Conservation (phyloP, 2,797 vertebrate genomes). For the Erpetoichthys calabaricus region DNA sequence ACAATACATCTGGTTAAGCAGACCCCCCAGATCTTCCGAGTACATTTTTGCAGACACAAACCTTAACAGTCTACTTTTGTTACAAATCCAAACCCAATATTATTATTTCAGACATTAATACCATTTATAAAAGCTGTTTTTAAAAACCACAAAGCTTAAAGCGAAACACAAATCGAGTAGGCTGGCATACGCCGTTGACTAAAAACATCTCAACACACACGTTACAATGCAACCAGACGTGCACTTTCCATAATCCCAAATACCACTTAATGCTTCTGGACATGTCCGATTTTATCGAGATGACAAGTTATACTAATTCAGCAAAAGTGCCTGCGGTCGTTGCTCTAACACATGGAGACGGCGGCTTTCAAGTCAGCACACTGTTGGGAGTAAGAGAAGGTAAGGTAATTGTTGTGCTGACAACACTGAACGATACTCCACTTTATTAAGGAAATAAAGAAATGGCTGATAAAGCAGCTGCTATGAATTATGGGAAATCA, state of each 20-base stretch:
- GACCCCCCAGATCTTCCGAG: too few species aligned
- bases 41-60: too few species aligned
- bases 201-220: not conserved
- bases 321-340: not conserved
- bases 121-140: not conserved
- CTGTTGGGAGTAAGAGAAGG: too few species aligned
- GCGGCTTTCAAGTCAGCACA: too few species aligned
- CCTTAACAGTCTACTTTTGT: too few species aligned
- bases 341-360: too few species aligned
- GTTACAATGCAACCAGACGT: not conserved
- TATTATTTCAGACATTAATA: not conserved
- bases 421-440: too few species aligned
- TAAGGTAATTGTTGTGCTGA: too few species aligned
- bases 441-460: too few species aligned
- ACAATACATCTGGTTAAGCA: too few species aligned
- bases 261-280: not conserved
- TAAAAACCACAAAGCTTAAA: not conserved
- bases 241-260: not conserved
- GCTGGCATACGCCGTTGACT: not conserved
- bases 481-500: too few species aligned
- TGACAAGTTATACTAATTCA: not conserved
- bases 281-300: not conserved
- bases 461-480: too few species aligned
- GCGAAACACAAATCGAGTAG: not conserved
- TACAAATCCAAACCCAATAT: not conserved